These are phyloP conservation scores for Martes martes DNA, from an alignment of 2,113 vertebrate species.

Conservation along the genomic window DNA sequence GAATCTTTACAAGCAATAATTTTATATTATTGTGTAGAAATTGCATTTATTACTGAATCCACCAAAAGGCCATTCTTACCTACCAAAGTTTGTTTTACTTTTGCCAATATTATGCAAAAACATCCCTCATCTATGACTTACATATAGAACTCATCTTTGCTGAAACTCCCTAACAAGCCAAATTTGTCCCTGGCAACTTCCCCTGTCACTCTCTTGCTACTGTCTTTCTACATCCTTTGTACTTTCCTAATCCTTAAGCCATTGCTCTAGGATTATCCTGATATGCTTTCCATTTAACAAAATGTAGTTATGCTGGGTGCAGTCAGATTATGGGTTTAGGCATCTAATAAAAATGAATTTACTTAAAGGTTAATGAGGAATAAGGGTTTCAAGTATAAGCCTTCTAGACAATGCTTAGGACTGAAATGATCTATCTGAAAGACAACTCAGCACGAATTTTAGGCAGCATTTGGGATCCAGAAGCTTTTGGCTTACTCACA, in stretches of 20 bases:
- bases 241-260: background rate
- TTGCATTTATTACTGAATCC: background rate
- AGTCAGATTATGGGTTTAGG: background rate
- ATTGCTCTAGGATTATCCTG: background rate
- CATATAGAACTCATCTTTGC: background rate
- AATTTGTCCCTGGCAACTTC: background rate
- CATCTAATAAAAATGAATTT: background rate
- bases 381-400: background rate
- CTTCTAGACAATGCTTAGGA: background rate
- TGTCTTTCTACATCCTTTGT: background rate
- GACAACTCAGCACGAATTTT: background rate
- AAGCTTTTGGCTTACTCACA: background rate
- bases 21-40: background rate
- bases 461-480: background rate
- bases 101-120: background rate
- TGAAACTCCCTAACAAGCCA: background rate
- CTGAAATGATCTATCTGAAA: background rate
- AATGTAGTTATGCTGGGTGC: background rate
- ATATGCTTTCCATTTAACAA: background rate
- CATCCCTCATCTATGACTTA: background rate
- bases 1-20: background rate
- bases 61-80: background rate
- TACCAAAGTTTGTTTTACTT: background rate
- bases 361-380: conserved; percentile 9
- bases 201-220: too few relatives aligned